Conservation (phyloP, 2,888 invertebrate genomes). For the Lasius fuliginosus region DNA sequence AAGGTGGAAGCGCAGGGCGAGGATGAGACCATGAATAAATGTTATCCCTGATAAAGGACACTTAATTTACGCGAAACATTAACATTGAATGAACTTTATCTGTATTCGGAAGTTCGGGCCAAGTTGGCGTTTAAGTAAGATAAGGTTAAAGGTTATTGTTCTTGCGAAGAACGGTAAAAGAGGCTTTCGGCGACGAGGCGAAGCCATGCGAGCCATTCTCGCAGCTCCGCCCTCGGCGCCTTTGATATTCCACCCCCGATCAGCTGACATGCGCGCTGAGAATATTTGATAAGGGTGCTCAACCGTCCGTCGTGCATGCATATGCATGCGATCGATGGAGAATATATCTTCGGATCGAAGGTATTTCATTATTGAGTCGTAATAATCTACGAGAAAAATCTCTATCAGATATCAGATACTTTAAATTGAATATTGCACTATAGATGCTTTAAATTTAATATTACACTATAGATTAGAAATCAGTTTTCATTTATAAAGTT, state of each 20-base stretch:
- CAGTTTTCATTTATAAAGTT: not conserved
- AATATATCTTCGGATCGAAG: slow-evolving; percentile 42
- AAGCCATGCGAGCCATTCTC: slow-evolving; percentile 74
- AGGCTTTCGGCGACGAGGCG: slow-evolving; percentile 63
- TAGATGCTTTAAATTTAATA: slow-evolving; percentile 1
- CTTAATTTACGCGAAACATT: slow-evolving; percentile 71
- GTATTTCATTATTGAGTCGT: slow-evolving; percentile 32
- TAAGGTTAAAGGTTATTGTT: slow-evolving; percentile 79
- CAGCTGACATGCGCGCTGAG: slow-evolving; percentile 73
- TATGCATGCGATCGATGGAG: slow-evolving; percentile 47
- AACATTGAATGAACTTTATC: slow-evolving; percentile 72
- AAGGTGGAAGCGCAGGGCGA: not conserved
- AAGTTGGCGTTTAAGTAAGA: slow-evolving; percentile 74
- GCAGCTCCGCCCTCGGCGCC: slow-evolving; percentile 73
- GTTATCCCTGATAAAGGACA: slow-evolving; percentile 48
- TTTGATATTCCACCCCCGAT: slow-evolving; percentile 71
- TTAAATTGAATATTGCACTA: slow-evolving; percentile 12
- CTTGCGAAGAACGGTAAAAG: slow-evolving; percentile 67
- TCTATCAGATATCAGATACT: not conserved
- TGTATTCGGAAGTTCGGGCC: slow-evolving; percentile 66
- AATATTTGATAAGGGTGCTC: slow-evolving; percentile 72
- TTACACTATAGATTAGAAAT: not conserved
- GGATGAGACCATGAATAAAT: slow-evolving; percentile 47
- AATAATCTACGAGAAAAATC: slow-evolving; percentile 6
- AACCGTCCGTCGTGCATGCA: slow-evolving; percentile 54